These are phyloP conservation scores for Bombus consobrinus DNA, from an alignment of 1,140 invertebrate species.

Conservation along the genomic window DNA sequence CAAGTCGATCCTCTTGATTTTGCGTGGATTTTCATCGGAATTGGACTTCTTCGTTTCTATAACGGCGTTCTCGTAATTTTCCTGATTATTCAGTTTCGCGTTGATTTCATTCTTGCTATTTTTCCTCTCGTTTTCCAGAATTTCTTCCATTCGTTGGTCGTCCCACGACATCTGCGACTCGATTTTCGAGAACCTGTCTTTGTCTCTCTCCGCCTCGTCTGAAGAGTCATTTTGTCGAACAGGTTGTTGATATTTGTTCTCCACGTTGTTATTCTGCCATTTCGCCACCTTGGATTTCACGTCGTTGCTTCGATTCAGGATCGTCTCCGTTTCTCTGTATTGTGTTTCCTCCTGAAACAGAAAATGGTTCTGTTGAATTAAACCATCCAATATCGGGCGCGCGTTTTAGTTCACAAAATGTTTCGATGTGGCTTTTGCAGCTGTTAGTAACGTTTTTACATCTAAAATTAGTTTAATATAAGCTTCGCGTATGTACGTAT, in stretches of 20 bases:
- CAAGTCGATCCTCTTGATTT: conserved; percentile 73
- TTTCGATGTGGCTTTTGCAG: neutral
- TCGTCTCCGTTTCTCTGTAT: conserved; percentile 36
- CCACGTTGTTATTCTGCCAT: conserved; percentile 56
- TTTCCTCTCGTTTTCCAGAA: conserved; percentile 65
- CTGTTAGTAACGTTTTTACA: neutral
- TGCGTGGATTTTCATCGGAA: conserved; percentile 54
- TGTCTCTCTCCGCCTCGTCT: neutral
- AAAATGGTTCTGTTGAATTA: conserved; percentile 12
- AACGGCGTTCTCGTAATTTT: conserved; percentile 46
- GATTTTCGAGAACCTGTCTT: neutral
- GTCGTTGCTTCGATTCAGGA: conserved; percentile 43
- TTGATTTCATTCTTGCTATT: conserved; percentile 70
- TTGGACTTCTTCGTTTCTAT: conserved; percentile 50
- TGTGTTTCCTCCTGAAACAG: conserved; percentile 57
- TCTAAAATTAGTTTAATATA: neutral
- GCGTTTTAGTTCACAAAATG: neutral
- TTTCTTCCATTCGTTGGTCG: conserved; percentile 51
- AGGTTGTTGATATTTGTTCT: conserved; percentile 36
- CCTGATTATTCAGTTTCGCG: conserved; percentile 68
- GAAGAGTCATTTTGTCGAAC: neutral
- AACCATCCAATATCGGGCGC: neutral
- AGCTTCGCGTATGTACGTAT: neutral
- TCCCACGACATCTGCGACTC: conserved; percentile 17
- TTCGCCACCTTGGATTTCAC: conserved; percentile 40